Conservation (phyloP, 2,797 vertebrate species). For the Channallabes apus region DNA sequence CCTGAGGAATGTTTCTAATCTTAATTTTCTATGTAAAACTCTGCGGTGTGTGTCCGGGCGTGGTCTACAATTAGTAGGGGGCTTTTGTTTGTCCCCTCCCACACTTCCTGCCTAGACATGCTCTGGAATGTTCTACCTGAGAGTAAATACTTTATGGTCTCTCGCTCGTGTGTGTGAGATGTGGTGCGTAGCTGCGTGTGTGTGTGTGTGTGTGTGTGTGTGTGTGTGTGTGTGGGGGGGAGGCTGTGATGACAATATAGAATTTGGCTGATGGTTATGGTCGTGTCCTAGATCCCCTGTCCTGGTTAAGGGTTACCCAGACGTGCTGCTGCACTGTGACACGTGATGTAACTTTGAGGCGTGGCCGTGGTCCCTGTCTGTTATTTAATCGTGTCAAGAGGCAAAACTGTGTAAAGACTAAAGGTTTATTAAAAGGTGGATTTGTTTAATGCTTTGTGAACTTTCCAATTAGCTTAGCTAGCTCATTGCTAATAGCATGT, state of each 20-base stretch:
- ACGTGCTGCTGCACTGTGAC: too few relatives aligned
- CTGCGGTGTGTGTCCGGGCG: slow-evolving; percentile 57
- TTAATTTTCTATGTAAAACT: not conserved
- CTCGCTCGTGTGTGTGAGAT: not conserved
- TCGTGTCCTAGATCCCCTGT: not conserved
- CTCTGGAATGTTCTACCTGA: slow-evolving; percentile 65
- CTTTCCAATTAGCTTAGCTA: not conserved
- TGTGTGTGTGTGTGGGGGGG: not conserved
- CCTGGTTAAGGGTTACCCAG: too few relatives aligned
- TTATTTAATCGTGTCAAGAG: too few relatives aligned
- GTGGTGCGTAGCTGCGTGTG: not conserved
- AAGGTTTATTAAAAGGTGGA: too few relatives aligned
- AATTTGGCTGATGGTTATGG: slow-evolving; percentile 58
- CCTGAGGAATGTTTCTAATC: not conserved
- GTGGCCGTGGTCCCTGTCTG: too few relatives aligned
- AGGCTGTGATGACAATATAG: slow-evolving; percentile 51
- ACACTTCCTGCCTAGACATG: slow-evolving; percentile 69
- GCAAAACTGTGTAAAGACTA: too few relatives aligned
- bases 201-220: too few relatives aligned
- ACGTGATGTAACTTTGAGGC: too few relatives aligned
- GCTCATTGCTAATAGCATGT: not conserved
- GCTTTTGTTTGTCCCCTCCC: slow-evolving; percentile 29
- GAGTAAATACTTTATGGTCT: slow-evolving; percentile 19
- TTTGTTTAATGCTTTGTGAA: not conserved
- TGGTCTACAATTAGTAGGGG: slow-evolving; percentile 58